Percentiles rank a stretch among this genome's conserved stretches.
Conservation (phyloP, 2,113 vertebrate species). For the Megaleporinus macrocephalus region DNA sequence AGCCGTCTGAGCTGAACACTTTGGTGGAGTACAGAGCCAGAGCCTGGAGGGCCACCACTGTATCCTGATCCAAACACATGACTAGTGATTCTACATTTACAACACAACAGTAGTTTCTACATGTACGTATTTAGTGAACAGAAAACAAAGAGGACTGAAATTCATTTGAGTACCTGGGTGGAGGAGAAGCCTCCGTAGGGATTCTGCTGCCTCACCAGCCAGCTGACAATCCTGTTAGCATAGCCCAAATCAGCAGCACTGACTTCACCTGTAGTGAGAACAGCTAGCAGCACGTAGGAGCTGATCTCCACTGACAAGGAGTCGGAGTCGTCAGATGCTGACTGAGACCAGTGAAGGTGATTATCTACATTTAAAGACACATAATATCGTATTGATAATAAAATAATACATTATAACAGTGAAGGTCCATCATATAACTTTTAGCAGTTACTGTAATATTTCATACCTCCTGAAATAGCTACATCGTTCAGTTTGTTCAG, state of each 20-base stretch:
- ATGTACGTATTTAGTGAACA: neutral
- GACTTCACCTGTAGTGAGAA: slow-evolving; percentile 57
- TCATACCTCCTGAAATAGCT: slow-evolving; percentile 55
- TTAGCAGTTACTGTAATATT: neutral
- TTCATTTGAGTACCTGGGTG: slow-evolving; percentile 78
- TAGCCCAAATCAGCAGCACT: slow-evolving; percentile 65
- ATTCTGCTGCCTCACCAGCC: slow-evolving; percentile 78
- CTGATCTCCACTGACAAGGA: slow-evolving; percentile 73
- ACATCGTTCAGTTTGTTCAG: slow-evolving; percentile 59
- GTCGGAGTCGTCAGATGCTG: slow-evolving; percentile 33
- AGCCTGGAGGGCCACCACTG: slow-evolving; percentile 76
- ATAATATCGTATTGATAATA: too few species aligned
- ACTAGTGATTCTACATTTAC: neutral
- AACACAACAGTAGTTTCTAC: neutral
- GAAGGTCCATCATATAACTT: too few species aligned
- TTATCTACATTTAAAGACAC: slow-evolving; percentile 6
- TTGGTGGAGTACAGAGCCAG: slow-evolving; percentile 70
- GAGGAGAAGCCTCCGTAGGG: slow-evolving; percentile 79
- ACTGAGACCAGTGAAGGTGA: slow-evolving; percentile 52
- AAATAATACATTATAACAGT: neutral
- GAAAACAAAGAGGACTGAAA: neutral
- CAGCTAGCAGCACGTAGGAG: slow-evolving; percentile 68
- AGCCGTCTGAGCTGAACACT: slow-evolving; percentile 63
- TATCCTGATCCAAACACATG: slow-evolving; percentile 68
- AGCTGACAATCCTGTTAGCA: slow-evolving; percentile 70